Evolutionary conservation across 64 coral and sea anemone genomes (phyloP), one percentile per base, ranked within the genome.

Genomic region (Platygyra sinensis): DNA sequence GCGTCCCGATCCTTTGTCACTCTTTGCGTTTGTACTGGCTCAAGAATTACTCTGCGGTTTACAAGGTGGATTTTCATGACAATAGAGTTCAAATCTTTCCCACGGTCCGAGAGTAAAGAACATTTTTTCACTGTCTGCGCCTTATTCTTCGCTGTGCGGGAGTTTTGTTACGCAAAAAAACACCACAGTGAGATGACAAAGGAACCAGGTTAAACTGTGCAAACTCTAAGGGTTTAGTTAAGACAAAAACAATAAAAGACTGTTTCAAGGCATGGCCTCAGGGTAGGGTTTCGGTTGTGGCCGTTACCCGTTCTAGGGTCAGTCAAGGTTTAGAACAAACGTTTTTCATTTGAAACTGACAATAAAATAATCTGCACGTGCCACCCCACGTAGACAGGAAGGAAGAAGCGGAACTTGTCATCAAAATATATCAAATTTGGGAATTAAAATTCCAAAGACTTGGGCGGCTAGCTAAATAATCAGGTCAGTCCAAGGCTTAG

Each of bases 21-120:
- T 29, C 60, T 71, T 79, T 78, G 75, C 84, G 65, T 75, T 87
- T 69, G 62, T 87, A 51, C 81, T 79, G 3, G 61, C n/a, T 30
- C 63, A 50, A 15, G 51, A 64, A 60, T 64, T 62, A 64, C 31
- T 91, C 36, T 54, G 55, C 39, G 72, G 69, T 91, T 83, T 25
- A 76, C 80, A 62, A 49, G 20, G 22, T 24, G 54, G 30, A 91
- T 91, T 91, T 84, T 73, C 80, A 76, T 91, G 10, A 91, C 89
- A 91, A 91, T 63, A 39, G 72, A 19, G n/a, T 30, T 42, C 29
- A 25, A 74, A 83, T 83, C 89, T 73, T 91, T 91, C 89, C 89
- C 89, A 91, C 89, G 89, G 72, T 91, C 89, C 4, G 15, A 31
- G 73, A 91, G 84, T 91, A 91, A 91, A 84, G 72, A 63, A 85